Evolutionary conservation across 2,888 invertebrate species (phyloP).

Genomic region (Leptinotarsa haldemani): DNA sequence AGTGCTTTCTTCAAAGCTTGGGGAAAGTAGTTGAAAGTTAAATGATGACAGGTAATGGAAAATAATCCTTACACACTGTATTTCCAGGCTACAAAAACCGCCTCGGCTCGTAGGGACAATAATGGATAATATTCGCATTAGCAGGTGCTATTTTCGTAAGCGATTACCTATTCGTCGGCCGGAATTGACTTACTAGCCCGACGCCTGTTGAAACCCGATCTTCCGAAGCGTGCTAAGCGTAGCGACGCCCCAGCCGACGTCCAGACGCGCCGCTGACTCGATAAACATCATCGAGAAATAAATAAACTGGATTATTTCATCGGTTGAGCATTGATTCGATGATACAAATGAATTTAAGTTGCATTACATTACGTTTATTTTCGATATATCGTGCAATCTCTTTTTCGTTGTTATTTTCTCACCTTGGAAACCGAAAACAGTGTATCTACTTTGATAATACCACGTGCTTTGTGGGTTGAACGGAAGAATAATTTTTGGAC

Average conservation of each 20-base stretch:
- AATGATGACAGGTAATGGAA: too few species aligned
- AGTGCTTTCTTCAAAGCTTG: too few species aligned
- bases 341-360: too few species aligned
- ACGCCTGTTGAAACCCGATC: conserved; percentile 5
- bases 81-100: not conserved
- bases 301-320: conserved; percentile 7
- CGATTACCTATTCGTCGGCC: not conserved
- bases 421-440: too few species aligned
- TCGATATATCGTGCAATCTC: too few species aligned
- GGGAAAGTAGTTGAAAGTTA: too few species aligned
- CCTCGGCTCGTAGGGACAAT: not conserved
- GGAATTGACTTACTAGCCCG: not conserved
- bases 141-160: conserved; percentile 12
- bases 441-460: too few species aligned
- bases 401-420: not conserved
- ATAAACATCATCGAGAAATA: not conserved
- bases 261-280: conserved; percentile 3
- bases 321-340: too few species aligned
- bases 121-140: not conserved
- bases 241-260: not conserved
- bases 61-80: not conserved
- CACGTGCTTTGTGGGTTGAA: too few species aligned
- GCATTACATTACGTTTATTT: too few species aligned
- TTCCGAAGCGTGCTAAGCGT: not conserved
- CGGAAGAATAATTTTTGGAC: too few species aligned